Conservation (phyloP, 2,888 invertebrate genomes). For the Lasius fuliginosus region DNA sequence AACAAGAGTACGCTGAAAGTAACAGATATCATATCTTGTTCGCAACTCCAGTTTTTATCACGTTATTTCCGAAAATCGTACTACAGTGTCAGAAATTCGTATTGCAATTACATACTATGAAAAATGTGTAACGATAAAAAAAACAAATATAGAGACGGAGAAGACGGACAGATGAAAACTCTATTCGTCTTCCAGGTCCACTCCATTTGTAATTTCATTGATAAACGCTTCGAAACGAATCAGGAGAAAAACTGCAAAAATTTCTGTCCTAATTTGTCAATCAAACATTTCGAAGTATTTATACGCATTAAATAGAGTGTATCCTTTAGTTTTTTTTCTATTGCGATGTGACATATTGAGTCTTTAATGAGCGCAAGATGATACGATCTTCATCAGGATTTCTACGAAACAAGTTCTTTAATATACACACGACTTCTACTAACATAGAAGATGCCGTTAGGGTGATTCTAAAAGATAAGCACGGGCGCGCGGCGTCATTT, state of each 20-base stretch:
- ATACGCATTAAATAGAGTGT: neutral
- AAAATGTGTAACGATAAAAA: neutral
- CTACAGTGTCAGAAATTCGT: neutral
- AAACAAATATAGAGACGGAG: neutral
- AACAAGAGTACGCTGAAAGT: neutral
- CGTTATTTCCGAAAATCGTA: neutral
- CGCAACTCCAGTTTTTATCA: neutral
- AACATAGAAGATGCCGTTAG: constrained; percentile 77
- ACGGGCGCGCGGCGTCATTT: constrained; percentile 93
- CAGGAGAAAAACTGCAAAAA: neutral
- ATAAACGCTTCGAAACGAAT: neutral
- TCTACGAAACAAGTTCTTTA: constrained; percentile 43
- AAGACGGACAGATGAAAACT: neutral
- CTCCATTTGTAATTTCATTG: neutral
- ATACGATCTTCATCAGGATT: constrained; percentile 44
- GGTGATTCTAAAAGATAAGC: constrained; percentile 88
- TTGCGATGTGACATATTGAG: neutral
- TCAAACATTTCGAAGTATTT: constrained; percentile 7
- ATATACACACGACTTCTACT: constrained; percentile 65
- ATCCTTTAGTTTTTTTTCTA: neutral
- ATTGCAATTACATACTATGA: neutral
- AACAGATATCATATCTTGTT: neutral
- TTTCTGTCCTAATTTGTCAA: neutral
- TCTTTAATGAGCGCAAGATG: constrained; percentile 2
- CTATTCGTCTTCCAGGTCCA: neutral